These are phyloP conservation scores for Psix sp. DNA, from an alignment of 1,140 invertebrate genomes.

Conservation along the genomic window DNA sequence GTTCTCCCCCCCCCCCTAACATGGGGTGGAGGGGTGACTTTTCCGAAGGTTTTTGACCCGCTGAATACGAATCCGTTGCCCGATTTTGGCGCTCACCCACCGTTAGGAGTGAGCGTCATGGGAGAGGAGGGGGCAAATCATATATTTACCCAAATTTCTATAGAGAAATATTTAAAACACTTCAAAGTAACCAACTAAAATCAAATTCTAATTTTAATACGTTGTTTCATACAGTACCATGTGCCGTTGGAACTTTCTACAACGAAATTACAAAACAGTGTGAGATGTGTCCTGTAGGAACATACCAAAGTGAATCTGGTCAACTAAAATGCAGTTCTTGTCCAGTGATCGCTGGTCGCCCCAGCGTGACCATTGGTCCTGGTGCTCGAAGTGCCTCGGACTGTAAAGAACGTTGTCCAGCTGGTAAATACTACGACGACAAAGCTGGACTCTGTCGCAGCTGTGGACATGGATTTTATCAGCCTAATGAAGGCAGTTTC, in stretches of 20 bases:
- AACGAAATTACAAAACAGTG: slow-evolving; percentile 86
- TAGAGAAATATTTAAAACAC: too few relatives aligned
- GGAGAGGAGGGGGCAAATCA: too few relatives aligned
- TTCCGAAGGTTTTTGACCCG: too few relatives aligned
- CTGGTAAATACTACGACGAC: slow-evolving; percentile 94
- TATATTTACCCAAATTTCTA: too few relatives aligned
- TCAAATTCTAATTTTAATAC: too few relatives aligned
- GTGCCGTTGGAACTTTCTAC: slow-evolving; percentile 94
- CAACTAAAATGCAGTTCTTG: slow-evolving; percentile 92
- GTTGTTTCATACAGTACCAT: slow-evolving; percentile 94
- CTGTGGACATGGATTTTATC: slow-evolving; percentile 96
- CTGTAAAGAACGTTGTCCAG: slow-evolving; percentile 94
- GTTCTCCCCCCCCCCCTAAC: too few relatives aligned
- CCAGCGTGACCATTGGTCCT: slow-evolving; percentile 89
- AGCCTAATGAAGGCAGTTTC: slow-evolving; percentile 94
- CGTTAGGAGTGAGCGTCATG: too few relatives aligned
- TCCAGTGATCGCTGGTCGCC: slow-evolving; percentile 89
- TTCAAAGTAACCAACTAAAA: too few relatives aligned
- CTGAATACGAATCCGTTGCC: too few relatives aligned
- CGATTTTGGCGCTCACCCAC: too few relatives aligned
- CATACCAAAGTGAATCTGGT: slow-evolving; percentile 95
- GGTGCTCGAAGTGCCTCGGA: slow-evolving; percentile 91
- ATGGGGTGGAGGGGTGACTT: too few relatives aligned
- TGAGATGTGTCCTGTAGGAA: slow-evolving; percentile 89
- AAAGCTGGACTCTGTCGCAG: slow-evolving; percentile 89